These are phyloP conservation scores for Heliocidaris erythrogramma DNA, from an alignment of 35 echinoderm and acorn worm genomes.

Conservation along the genomic window DNA sequence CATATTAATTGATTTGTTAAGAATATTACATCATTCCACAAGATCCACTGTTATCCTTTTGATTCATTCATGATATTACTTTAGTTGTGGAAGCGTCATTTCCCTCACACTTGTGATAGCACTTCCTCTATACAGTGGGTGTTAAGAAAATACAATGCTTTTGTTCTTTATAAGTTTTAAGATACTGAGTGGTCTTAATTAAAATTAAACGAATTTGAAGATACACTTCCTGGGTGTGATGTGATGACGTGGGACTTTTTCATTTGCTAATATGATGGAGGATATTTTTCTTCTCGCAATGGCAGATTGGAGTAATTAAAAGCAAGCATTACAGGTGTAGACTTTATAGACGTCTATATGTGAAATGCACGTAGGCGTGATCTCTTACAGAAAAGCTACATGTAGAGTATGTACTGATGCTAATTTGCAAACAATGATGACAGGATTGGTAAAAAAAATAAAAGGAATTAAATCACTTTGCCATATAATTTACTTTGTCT, in stretches of 20 bases:
- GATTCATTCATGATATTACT: background rate
- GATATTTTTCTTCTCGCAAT: background rate
- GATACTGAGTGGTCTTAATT: background rate
- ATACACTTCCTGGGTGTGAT: background rate
- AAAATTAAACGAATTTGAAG: background rate
- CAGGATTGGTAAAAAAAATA: too few species aligned
- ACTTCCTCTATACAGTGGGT: background rate
- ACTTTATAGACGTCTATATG: background rate
- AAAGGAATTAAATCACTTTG: too few species aligned
- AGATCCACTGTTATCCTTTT: background rate
- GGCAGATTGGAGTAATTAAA: background rate
- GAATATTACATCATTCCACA: background rate
- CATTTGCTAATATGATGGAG: background rate
- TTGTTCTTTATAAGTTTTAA: background rate
- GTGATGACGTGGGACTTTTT: background rate
- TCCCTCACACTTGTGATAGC: background rate
- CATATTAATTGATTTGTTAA: background rate
- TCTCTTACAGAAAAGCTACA: background rate
- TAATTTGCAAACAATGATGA: too few species aligned
- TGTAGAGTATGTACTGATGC: background rate
- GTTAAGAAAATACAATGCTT: background rate
- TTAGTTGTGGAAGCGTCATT: slow-evolving; percentile 16
- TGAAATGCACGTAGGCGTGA: background rate
- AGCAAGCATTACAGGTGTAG: background rate
- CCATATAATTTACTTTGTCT: too few species aligned